phyloP scores from a whole-genome alignment of 2,888 invertebrate species.

The Rhorus exstirpatorius region DNA sequence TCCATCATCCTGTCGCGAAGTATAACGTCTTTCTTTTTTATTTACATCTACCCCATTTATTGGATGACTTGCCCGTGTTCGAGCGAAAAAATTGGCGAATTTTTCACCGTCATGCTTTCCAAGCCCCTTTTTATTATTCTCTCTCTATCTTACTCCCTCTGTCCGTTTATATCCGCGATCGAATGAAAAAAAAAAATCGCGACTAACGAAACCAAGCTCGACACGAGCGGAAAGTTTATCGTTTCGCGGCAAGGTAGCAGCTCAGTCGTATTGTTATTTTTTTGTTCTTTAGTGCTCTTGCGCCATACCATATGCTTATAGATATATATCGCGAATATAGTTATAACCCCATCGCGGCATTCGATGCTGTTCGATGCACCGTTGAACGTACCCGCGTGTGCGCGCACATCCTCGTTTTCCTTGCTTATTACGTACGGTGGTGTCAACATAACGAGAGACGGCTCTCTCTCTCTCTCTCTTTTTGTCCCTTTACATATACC shows the following conservation, averaged over 20 bases:
- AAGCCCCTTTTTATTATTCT: not conserved
- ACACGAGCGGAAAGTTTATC: slow-evolving; percentile 72
- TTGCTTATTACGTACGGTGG: slow-evolving; percentile 46
- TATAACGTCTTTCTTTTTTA: slow-evolving; percentile 2
- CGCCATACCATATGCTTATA: slow-evolving; percentile 25
- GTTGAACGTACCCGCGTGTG: slow-evolving; percentile 26
- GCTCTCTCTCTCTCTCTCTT: slow-evolving; percentile 19
- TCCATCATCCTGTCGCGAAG: not conserved
- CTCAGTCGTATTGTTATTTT: slow-evolving; percentile 79
- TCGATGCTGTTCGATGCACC: slow-evolving; percentile 33
- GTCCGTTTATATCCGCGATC: slow-evolving; percentile 29
- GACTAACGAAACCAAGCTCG: slow-evolving; percentile 24
- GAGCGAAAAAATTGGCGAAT: not conserved
- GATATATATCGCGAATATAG: slow-evolving; percentile 7
- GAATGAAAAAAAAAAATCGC: slow-evolving; percentile 44
- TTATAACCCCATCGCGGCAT: slow-evolving; percentile 16
- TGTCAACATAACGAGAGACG: slow-evolving; percentile 46
- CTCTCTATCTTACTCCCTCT: not conserved
- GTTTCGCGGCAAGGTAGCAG: slow-evolving; percentile 77
- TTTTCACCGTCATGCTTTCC: not conserved
- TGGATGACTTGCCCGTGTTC: not conserved
- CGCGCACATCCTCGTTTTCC: slow-evolving; percentile 15
- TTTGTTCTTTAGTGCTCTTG: slow-evolving; percentile 62
- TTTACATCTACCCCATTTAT: not conserved
- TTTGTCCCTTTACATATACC: not conserved